These are phyloP conservation scores for Nomada goodeniana DNA, from an alignment of 2,888 invertebrate genomes.

Conservation along the genomic window DNA sequence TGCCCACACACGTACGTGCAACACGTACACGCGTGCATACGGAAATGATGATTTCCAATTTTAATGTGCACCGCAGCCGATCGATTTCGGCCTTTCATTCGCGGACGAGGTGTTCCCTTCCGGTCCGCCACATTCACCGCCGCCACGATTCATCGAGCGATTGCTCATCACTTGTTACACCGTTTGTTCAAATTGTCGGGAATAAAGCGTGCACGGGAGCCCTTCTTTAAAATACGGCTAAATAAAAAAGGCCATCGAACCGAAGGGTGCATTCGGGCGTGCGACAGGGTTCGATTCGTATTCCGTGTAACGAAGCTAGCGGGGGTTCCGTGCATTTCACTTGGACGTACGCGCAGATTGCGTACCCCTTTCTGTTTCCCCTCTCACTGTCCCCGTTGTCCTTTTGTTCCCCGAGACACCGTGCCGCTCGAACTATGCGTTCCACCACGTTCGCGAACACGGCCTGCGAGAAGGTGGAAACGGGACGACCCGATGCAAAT, in stretches of 20 bases:
- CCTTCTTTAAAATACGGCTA: not conserved
- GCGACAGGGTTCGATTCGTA: conserved; percentile 30
- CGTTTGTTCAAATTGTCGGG: not conserved
- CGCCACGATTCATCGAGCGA: not conserved
- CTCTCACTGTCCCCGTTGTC: not conserved
- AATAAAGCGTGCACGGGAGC: not conserved
- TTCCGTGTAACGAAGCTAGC: conserved; percentile 37
- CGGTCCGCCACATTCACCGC: not conserved
- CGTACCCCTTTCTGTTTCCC: not conserved
- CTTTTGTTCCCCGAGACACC: conserved; percentile 2
- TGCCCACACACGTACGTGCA: not conserved
- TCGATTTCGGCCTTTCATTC: conserved; percentile 2
- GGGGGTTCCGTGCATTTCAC: conserved; percentile 20
- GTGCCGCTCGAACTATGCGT: not conserved
- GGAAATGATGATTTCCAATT: conserved; percentile 8
- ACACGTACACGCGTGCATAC: not conserved
- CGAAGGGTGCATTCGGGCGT: not conserved
- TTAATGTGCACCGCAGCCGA: not conserved
- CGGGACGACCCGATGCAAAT: conserved; percentile 37
- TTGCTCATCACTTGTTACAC: not conserved
- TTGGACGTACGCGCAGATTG: conserved; percentile 5
- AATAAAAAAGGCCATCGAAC: not conserved
- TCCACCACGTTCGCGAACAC: conserved; percentile 6
- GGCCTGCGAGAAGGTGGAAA: conserved; percentile 12
- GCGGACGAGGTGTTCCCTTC: not conserved